These are phyloP conservation scores for Microtus oregoni DNA, from an alignment of 2,113 vertebrate species.

Conservation along the genomic window DNA sequence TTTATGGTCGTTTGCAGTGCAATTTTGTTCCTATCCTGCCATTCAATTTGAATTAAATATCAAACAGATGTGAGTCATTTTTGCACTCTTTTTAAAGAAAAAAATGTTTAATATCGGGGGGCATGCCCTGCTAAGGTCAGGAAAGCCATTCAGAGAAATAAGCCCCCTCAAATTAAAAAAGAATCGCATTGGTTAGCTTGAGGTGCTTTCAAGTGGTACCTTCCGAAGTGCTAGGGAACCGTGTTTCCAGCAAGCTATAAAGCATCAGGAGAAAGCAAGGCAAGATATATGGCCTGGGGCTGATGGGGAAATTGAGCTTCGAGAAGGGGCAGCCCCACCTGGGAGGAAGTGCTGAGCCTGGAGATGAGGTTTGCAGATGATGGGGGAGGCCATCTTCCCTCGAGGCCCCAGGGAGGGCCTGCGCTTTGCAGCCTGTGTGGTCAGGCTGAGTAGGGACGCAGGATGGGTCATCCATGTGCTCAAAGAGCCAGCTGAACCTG, in stretches of 20 bases:
- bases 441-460: background rate
- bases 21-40: conserved; percentile 85
- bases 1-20: conserved; percentile 84
- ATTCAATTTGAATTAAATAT: conserved; percentile 89
- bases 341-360: conserved; percentile 80
- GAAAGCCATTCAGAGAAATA: conserved; percentile 86
- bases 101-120: conserved; percentile 87
- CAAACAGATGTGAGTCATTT: conserved; percentile 87
- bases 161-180: conserved; percentile 87
- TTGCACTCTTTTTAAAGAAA: conserved; percentile 74
- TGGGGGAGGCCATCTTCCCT: conserved; percentile 44
- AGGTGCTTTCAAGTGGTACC: conserved; percentile 87
- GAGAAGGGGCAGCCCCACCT: conserved; percentile 78
- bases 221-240: conserved; percentile 86
- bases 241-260: conserved; percentile 86
- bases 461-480: background rate
- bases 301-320: conserved; percentile 85
- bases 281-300: conserved; percentile 83
- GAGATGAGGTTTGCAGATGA: conserved; percentile 77
- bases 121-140: conserved; percentile 85
- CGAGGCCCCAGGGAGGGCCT: background rate
- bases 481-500: background rate
- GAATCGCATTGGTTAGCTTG: conserved; percentile 84
- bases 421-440: conserved; percentile 65
- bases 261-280: conserved; percentile 83